Evolutionary conservation across 1,140 invertebrate species (phyloP), one percentile per base, ranked within the genome.

Genomic region (Cyclina sinensis): DNA sequence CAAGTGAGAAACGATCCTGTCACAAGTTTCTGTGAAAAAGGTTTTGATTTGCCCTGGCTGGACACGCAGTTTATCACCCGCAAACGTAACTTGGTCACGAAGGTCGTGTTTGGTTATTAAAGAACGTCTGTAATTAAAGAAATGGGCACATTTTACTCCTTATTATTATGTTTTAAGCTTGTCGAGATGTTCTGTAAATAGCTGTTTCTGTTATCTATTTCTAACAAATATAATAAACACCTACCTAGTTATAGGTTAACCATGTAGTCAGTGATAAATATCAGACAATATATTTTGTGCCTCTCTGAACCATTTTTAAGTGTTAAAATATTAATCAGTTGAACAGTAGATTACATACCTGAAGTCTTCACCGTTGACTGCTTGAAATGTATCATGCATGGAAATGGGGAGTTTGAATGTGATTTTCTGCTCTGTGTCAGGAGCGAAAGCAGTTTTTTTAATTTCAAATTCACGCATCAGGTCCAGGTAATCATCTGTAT

Each of bases 61-160:
- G 21, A 91, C 74, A 7, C 86, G 85, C 9, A 91, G 65, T 59
- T 92, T 92, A 51, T 92, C 91, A 78, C 90, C 89, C 59, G 86
- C 32, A 57, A 90, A 88, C 0, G 81, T 59, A 0, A 90, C 74
- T 9, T 86, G 80, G 27, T 86, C 85, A 2, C 51, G 76, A 9
- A 87, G n/a, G 35, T 80, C 59, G 14, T 79, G 74, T 16, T 65
- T 57, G 11, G n/a, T 21, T 2, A 68, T 43, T 24, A 87, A 51
- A 48, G 46, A 39, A 27, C 39, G 65, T 76, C 83, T 86, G 83
- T 18, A 86, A 74, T 35, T 21, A 27, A 51, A 48, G 5, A 43
- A 43, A 7, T 43, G n/a, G n/a, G n/a, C n/a, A n/a, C n/a, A n/a
- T n/a, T n/a, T n/a, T n/a, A n/a, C n/a, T n/a, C n/a, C n/a, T n/a